Conservation (phyloP, 2,797 vertebrate genomes). For the Philypnodon macrostomus region DNA sequence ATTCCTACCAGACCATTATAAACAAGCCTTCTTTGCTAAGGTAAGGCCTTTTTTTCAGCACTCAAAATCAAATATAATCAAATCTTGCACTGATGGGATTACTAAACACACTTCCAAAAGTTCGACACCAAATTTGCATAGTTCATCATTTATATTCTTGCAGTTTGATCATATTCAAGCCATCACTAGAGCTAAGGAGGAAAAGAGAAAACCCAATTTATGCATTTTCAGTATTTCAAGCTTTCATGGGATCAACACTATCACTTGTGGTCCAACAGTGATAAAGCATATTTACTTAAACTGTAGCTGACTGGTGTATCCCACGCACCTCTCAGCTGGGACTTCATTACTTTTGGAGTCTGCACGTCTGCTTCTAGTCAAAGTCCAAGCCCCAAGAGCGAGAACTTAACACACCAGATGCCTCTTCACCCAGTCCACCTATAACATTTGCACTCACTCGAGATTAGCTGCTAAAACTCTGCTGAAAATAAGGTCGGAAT, state of each 20-base stretch:
- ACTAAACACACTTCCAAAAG: too few relatives aligned
- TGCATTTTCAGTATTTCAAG: background rate
- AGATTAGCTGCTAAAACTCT: slow-evolving; percentile 31
- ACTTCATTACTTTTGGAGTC: slow-evolving; percentile 43
- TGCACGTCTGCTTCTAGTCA: slow-evolving; percentile 20
- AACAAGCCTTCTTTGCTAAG: too few relatives aligned
- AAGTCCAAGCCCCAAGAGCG: slow-evolving; percentile 33
- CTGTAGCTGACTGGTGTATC: slow-evolving; percentile 19
- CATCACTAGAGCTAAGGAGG: background rate
- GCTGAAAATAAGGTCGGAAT: slow-evolving; percentile 35
- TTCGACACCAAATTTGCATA: too few relatives aligned
- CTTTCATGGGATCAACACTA: slow-evolving; percentile 1
- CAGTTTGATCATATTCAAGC: background rate
- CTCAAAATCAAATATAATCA: too few relatives aligned
- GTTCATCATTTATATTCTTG: background rate
- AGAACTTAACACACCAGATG: slow-evolving; percentile 25
- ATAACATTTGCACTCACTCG: slow-evolving; percentile 16
- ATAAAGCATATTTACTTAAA: slow-evolving; percentile 17
- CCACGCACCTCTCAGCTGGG: slow-evolving; percentile 23
- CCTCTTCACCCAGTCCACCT: slow-evolving; percentile 14
- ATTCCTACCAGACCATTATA: too few relatives aligned
- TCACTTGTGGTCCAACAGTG: slow-evolving; percentile 11
- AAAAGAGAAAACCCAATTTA: too few relatives aligned
- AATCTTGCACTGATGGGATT: too few relatives aligned
- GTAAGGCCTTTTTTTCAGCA: too few relatives aligned